Percentiles rank a stretch among this genome's conserved stretches.
Conservation (phyloP, 2,797 vertebrate species). For the Premnoplex brunnescens region DNA sequence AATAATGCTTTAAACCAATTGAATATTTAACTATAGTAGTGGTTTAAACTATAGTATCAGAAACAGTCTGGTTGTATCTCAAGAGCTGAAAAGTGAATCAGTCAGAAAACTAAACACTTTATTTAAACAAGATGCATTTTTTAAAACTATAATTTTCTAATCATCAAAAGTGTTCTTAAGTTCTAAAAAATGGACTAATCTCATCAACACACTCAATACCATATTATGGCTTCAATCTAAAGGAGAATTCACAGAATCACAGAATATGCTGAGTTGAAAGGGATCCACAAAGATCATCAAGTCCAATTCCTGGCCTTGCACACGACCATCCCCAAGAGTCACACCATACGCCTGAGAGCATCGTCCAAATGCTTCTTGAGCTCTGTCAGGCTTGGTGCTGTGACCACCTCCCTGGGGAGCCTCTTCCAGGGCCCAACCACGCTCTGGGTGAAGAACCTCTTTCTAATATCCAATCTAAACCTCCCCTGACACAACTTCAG, state of each 20-base stretch:
- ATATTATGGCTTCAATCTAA: not conserved
- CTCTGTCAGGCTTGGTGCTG: not conserved
- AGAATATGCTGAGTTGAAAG: not conserved
- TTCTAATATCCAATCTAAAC: not conserved
- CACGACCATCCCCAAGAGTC: not conserved
- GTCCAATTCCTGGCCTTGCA: not conserved
- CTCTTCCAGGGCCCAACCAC: not conserved
- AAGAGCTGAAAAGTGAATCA: not conserved
- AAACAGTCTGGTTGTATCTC: not conserved
- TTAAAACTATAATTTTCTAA: not conserved
- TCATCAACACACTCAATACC: not conserved
- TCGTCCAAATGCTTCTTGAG: not conserved
- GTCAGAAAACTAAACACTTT: not conserved
- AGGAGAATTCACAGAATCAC: not conserved
- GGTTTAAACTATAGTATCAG: not conserved
- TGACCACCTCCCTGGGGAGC: not conserved
- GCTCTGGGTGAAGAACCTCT: not conserved
- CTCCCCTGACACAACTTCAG: not conserved
- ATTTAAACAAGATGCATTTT: not conserved
- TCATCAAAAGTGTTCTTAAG: not conserved
- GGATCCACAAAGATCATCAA: not conserved
- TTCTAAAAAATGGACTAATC: not conserved
- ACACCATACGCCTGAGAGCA: not conserved
- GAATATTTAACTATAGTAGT: not conserved
- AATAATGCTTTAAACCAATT: not conserved